phyloP scores from a whole-genome alignment of 2,113 vertebrate genomes.

The Apodemus sylvaticus region DNA sequence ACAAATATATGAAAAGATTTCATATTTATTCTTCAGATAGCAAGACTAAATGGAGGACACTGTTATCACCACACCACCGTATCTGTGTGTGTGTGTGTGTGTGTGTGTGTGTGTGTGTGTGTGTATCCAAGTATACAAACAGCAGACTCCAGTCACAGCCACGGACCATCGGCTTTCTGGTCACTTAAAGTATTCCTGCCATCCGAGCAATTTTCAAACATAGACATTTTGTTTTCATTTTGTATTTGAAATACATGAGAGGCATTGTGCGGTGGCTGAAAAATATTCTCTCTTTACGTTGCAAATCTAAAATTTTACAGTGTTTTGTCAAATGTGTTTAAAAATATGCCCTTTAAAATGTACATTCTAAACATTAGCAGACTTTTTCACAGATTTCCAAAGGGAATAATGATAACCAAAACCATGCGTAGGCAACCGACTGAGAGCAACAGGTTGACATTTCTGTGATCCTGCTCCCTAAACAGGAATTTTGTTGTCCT shows the following conservation, averaged over 20 bases:
- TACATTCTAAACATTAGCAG: background rate
- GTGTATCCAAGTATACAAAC: background rate
- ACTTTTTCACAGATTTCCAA: background rate
- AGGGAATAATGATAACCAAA: too few species aligned
- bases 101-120: too few species aligned
- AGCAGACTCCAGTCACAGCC: rapidly evolving
- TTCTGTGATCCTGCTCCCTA: background rate
- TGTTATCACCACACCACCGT: background rate
- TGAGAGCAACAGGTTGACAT: background rate
- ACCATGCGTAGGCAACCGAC: background rate
- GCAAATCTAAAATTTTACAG: background rate
- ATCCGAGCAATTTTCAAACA: background rate
- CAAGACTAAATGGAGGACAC: background rate
- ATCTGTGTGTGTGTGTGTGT: too few species aligned
- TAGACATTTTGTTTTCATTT: background rate
- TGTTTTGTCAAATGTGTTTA: background rate
- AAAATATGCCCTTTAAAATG: background rate
- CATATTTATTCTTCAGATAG: background rate
- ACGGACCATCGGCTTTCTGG: background rate
- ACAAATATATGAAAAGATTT: background rate
- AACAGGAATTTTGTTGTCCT: background rate
- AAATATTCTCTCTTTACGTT: background rate
- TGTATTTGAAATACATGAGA: background rate
- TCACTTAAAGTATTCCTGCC: background rate
- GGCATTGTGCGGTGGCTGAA: background rate